Base-by-base conservation (phyloP, 2,797 vertebrate species). In the Pseudopleuronectes americanus region DNA sequence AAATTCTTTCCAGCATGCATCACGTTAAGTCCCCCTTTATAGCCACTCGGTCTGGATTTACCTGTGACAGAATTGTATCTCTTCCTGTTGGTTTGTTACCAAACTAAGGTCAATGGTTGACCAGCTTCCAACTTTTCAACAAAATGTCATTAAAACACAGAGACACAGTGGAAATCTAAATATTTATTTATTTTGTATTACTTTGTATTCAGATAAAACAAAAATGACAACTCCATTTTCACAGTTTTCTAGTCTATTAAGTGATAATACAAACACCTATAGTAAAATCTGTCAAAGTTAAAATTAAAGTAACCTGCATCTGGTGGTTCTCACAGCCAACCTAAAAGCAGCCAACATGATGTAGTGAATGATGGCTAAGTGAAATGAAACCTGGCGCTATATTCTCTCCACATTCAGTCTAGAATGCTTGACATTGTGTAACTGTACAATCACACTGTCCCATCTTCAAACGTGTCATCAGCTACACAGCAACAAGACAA, bases 111-210 rank as follows among this genome's bases (percentile, higher is more conserved):
- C 12, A 38, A 38, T 38, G 36, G 36, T 13, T 38, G 36, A 38
- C 36, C 36, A 38, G 12, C 36, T 38, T 38, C 12, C 36, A 12
- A 38, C 36, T 38, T 38, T 12, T 38, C 36, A 38, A 38, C 36
- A 38, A 13, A 38, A 38, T 38, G 10, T 22, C 5, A 19, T 14
- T 43, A 64, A 71, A 63, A 79, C 43, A 77, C 57, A 77, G 14
- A 43, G 21, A 87, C 74, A 80, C 38, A 36, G 33, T 54, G 22
- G 64, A 85, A 90, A 86, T 87, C 90, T 89, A 91, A 86, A 83
- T 51, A 83, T 77, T 84, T 90, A 90, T 89, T 92, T 90, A 90
- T 89, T 92, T 84, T 84, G 74, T 86, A 87, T 89, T 86, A 85
- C 71, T 86, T 87, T 79, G 88, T 68, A 68, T 74, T 86, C 77